phyloP scores from a whole-genome alignment of 1,140 invertebrate species.

The Maconellicoccus hirsutus region DNA sequence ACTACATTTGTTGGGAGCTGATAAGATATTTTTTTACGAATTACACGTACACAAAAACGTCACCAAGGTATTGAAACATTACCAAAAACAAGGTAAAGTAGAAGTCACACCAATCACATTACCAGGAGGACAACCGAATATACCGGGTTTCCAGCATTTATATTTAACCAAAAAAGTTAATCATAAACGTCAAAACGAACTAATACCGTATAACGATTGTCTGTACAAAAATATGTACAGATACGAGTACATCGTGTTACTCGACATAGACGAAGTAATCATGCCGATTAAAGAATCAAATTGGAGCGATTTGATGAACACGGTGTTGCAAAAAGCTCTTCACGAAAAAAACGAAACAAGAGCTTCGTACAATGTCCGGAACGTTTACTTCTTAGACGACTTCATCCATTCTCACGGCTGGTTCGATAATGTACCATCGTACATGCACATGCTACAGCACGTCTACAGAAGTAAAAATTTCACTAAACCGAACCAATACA shows the following conservation, averaged over 20 bases:
- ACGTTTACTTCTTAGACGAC: constrained; percentile 90
- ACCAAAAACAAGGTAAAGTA: constrained; percentile 58
- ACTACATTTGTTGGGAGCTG: constrained; percentile 70
- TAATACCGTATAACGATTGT: constrained; percentile 95
- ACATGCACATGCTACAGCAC: constrained; percentile 90
- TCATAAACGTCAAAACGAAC: constrained; percentile 85
- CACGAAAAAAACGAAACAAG: constrained; percentile 58
- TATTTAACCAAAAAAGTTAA: constrained; percentile 81
- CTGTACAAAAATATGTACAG: constrained; percentile 84
- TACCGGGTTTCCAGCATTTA: constrained; percentile 73
- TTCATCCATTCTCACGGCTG: constrained; percentile 66
- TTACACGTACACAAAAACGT: constrained; percentile 82
- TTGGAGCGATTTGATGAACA: constrained; percentile 70
- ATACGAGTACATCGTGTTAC: constrained; percentile 77
- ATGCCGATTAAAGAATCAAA: constrained; percentile 66
- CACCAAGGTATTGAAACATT: constrained; percentile 73
- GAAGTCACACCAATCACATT: constrained; percentile 76
- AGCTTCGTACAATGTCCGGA: constrained; percentile 79
- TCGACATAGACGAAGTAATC: constrained; percentile 91
- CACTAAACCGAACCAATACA: constrained; percentile 84
- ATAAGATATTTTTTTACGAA: constrained; percentile 87
- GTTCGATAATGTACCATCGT: constrained; percentile 71
- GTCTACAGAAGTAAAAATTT: constrained; percentile 82
- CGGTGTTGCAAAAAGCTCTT: constrained; percentile 53
- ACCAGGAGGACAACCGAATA: constrained; percentile 82